These are phyloP conservation scores for Baryphthengus martii DNA, from an alignment of 2,113 vertebrate species.

Conservation along the genomic window DNA sequence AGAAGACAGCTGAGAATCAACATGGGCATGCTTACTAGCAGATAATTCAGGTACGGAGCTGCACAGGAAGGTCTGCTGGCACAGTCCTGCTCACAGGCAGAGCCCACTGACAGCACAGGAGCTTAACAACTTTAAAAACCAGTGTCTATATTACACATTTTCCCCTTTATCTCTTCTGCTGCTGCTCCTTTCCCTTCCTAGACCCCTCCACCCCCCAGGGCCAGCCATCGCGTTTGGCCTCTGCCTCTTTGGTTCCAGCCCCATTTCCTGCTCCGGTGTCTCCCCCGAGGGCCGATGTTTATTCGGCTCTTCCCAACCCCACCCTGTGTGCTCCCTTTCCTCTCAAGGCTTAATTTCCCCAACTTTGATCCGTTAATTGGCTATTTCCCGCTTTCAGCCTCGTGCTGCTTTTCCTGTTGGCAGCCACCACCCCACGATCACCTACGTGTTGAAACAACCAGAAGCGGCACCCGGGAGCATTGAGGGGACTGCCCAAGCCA, in stretches of 20 bases:
- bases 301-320: background rate
- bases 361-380: constrained; percentile 60
- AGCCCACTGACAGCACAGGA: background rate
- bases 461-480: background rate
- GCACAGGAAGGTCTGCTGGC: background rate
- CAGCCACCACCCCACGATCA: background rate
- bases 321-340: background rate
- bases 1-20: background rate
- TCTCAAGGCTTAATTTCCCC: constrained; percentile 36
- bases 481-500: background rate
- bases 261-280: background rate
- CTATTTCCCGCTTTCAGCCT: constrained; percentile 19
- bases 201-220: background rate
- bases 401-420: background rate
- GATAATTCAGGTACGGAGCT: background rate
- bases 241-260: background rate
- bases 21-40: background rate
- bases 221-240: background rate
- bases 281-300: background rate
- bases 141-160: background rate
- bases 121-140: background rate
- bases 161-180: background rate
- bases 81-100: background rate
- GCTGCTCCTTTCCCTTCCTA: background rate
- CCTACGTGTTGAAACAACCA: background rate